Evolutionary conservation across 2,797 vertebrate genomes (phyloP).

Genomic region (Paguma larvata): DNA sequence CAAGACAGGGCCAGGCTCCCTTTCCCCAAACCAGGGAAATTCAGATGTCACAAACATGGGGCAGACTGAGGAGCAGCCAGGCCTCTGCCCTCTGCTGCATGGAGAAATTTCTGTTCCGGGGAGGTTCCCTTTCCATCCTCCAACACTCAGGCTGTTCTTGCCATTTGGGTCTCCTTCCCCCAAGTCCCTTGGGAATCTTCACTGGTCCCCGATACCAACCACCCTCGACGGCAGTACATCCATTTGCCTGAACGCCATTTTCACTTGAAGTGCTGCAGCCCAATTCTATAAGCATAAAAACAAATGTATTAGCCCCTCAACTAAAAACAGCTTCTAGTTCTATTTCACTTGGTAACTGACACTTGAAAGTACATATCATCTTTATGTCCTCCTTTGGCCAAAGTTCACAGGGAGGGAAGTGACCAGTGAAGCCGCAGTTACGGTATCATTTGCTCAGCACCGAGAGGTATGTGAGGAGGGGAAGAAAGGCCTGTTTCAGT

Average conservation of each 20-base stretch:
- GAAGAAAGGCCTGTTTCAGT: too few species aligned
- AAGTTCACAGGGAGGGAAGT: neutral
- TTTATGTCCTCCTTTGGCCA: neutral
- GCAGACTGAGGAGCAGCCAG: neutral
- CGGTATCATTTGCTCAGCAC: neutral
- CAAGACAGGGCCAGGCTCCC: neutral
- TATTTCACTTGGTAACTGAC: too few species aligned
- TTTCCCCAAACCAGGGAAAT: neutral
- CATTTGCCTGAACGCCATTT: neutral
- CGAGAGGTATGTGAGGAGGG: neutral
- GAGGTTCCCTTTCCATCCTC: too few species aligned
- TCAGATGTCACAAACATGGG: rapidly evolving
- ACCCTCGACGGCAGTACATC: neutral
- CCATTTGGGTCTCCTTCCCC: neutral
- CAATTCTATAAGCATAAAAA: neutral
- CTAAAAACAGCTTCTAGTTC: neutral
- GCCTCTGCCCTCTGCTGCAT: neutral
- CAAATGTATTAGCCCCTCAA: neutral
- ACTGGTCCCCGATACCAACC: too few species aligned
- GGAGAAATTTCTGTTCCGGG: neutral
- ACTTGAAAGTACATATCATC: neutral
- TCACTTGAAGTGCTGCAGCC: neutral
- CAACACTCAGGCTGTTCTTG: neutral
- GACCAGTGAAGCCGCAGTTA: neutral
- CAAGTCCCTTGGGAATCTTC: neutral